Evolutionary conservation across 1,140 invertebrate genomes (phyloP).

Genomic region (Pissodes strobi): DNA sequence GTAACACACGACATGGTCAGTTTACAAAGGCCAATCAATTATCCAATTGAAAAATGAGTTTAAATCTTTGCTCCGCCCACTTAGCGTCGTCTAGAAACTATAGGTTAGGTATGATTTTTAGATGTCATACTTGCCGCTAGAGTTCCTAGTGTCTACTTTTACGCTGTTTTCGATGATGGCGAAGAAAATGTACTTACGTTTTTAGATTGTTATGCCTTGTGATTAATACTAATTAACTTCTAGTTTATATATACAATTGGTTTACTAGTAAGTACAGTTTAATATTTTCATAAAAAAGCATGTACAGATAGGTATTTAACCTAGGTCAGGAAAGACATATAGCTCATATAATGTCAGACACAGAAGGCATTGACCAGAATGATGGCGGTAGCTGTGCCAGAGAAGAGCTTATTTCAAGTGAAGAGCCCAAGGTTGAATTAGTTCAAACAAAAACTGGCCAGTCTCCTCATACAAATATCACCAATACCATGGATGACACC

Average conservation of each 20-base stretch:
- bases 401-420: neutral
- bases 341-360: conserved; percentile 14
- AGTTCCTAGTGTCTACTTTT: conserved; percentile 22
- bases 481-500: neutral
- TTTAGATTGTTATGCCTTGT: neutral
- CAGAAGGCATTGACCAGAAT: conserved; percentile 29
- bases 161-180: conserved; percentile 1
- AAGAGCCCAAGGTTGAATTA: neutral
- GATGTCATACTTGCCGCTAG: conserved; percentile 20
- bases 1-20: too few species aligned
- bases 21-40: too few species aligned
- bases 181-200: neutral
- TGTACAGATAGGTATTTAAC: conserved; percentile 1
- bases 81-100: conserved; percentile 6
- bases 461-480: neutral
- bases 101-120: conserved; percentile 22
- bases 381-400: conserved; percentile 1
- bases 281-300: neutral
- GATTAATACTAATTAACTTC: too few species aligned
- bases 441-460: neutral
- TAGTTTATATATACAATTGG: too few species aligned
- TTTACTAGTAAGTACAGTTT: neutral
- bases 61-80: conserved; percentile 19
- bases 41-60: neutral
- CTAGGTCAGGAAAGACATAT: conserved; percentile 2